phyloP scores from a whole-genome alignment of 2,888 invertebrate species.

The Trachelus iudaicus region DNA sequence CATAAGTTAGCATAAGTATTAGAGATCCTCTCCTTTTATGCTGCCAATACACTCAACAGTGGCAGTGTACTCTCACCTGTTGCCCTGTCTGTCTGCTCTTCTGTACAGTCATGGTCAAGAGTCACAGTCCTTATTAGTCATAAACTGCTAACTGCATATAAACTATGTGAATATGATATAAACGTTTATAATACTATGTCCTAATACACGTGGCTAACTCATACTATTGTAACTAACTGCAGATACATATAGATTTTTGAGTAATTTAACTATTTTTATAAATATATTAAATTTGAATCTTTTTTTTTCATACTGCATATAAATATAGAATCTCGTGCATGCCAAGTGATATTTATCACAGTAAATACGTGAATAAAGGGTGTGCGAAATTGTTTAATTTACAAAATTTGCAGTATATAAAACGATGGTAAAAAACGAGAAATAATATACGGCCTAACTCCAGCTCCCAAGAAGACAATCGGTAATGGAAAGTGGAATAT shows the following conservation, averaged over 20 bases:
- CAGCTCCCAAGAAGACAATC: neutral
- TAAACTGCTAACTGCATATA: neutral
- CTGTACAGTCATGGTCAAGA: conserved; percentile 29
- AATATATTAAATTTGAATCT: neutral
- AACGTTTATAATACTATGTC: neutral
- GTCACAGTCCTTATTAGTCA: neutral
- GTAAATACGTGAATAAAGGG: neutral
- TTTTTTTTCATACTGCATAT: neutral
- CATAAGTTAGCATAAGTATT: conserved; percentile 24
- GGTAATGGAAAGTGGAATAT: neutral
- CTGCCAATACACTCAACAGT: conserved; percentile 6
- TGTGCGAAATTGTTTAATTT: neutral
- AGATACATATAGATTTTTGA: neutral
- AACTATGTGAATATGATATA: neutral
- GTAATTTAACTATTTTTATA: neutral
- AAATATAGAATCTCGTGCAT: neutral
- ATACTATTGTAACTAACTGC: neutral
- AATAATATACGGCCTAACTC: neutral
- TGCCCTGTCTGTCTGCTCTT: conserved; percentile 30
- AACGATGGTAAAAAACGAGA: neutral
- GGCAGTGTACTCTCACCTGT: conserved; percentile 34
- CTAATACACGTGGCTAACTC: neutral
- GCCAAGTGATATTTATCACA: neutral
- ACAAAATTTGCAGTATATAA: neutral
- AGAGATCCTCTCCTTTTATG: conserved; percentile 15